Conservation (phyloP, 1,140 invertebrate species). For the Drosophila cardini region DNA sequence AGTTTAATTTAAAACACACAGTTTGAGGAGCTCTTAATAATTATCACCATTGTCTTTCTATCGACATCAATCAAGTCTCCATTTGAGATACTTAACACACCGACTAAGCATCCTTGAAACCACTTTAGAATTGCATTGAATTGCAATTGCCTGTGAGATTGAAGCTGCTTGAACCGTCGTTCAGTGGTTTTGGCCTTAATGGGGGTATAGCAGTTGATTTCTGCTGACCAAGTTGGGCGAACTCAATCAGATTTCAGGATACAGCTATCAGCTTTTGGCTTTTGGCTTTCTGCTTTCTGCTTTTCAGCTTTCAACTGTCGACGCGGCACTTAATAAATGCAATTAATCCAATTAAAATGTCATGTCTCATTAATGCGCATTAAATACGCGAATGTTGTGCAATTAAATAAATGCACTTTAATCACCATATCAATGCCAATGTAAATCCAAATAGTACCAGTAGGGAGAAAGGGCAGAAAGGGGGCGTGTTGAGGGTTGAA, state of each 20-base stretch:
- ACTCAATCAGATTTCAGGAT: slow-evolving; percentile 42
- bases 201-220: slow-evolving; percentile 25
- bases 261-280: slow-evolving; percentile 37
- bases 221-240: slow-evolving; percentile 27
- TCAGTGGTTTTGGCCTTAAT: slow-evolving; percentile 12
- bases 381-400: slow-evolving; percentile 71
- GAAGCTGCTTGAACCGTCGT: background rate
- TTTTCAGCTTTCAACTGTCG: slow-evolving; percentile 45
- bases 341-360: slow-evolving; percentile 83
- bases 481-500: background rate
- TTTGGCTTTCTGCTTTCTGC: slow-evolving; percentile 38
- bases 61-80: slow-evolving; percentile 2
- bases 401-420: slow-evolving; percentile 82
- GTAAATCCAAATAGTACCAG: slow-evolving; percentile 39
- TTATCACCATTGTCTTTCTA: background rate
- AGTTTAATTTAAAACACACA: background rate
- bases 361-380: slow-evolving; percentile 80
- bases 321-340: slow-evolving; percentile 72
- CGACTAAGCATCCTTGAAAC: background rate
- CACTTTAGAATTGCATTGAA: background rate
- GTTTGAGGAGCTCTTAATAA: slow-evolving; percentile 1
- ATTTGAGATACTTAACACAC: background rate
- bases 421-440: slow-evolving; percentile 57
- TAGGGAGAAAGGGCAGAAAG: background rate
- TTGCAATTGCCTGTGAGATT: slow-evolving; percentile 9